These are phyloP conservation scores for Ennomos fuscantarius DNA, from an alignment of 2,888 invertebrate genomes.

Conservation along the genomic window DNA sequence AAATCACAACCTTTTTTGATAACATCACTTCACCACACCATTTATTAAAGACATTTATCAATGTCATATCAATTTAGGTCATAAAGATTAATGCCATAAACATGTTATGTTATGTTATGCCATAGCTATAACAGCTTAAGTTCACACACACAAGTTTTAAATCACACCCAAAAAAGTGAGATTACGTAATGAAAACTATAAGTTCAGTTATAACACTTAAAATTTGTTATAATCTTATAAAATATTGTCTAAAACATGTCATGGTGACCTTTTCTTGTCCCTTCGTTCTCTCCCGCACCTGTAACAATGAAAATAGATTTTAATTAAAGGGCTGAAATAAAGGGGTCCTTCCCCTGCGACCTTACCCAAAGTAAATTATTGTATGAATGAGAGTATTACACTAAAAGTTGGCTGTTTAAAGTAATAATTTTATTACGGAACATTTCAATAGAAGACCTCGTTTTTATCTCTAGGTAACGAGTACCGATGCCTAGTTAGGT, in stretches of 20 bases:
- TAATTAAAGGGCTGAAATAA: constrained; percentile 31
- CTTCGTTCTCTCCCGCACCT: constrained; percentile 50
- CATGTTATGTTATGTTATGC: neutral
- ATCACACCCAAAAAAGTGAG: constrained; percentile 3
- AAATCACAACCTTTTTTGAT: constrained; percentile 44
- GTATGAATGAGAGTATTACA: constrained; percentile 28
- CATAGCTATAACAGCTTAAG: neutral
- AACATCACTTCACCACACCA: constrained; percentile 39
- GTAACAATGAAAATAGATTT: constrained; percentile 65
- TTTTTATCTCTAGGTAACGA: neutral
- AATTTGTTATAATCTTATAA: constrained; percentile 22
- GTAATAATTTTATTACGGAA: constrained; percentile 22
- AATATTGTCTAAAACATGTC: constrained; percentile 35
- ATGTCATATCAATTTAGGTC: neutral
- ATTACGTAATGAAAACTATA: neutral
- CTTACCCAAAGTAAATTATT: constrained; percentile 33
- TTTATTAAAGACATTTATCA: neutral
- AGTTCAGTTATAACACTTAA: constrained; percentile 10
- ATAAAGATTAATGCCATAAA: neutral
- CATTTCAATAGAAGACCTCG: constrained; percentile 6
- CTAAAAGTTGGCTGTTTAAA: constrained; percentile 25
- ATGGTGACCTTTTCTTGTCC: constrained; percentile 41
- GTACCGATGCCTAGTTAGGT: too few species aligned
- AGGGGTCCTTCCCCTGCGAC: constrained; percentile 24
- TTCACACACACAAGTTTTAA: neutral